phyloP scores from a whole-genome alignment of 2,797 vertebrate species.

The Fringilla coelebs region DNA sequence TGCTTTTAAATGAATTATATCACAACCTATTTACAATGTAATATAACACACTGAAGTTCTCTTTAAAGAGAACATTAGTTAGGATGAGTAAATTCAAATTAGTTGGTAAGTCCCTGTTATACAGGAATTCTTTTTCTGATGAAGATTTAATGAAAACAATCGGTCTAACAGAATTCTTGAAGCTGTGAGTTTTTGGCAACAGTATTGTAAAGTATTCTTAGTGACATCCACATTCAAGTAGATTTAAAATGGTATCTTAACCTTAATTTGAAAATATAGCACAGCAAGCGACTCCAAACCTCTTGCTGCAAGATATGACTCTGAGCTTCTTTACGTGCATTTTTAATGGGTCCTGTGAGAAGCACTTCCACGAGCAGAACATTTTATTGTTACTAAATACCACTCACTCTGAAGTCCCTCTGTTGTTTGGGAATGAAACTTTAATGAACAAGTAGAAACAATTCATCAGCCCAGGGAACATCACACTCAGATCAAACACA shows the following conservation, averaged over 20 bases:
- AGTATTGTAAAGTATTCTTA: background rate
- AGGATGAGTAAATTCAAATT: constrained; percentile 25
- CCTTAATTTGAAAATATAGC: constrained; percentile 1
- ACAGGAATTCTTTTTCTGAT: background rate
- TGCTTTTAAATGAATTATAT: constrained; percentile 10
- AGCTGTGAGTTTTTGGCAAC: constrained; percentile 8
- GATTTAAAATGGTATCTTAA: background rate
- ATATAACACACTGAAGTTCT: background rate
- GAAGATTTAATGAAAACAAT: constrained; percentile 55
- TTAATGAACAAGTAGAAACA: background rate
- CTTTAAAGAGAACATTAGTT: constrained; percentile 30
- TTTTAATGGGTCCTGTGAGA: constrained; percentile 38
- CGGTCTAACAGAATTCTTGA: background rate
- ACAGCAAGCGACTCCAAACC: background rate
- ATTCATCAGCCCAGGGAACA: background rate
- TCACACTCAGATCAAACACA: background rate
- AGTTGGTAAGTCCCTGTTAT: background rate
- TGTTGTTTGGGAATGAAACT: constrained; percentile 38
- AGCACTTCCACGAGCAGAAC: background rate
- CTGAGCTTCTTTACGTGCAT: constrained; percentile 15
- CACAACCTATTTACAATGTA: background rate
- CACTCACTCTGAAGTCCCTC: background rate
- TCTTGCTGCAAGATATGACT: background rate
- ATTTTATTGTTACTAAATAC: constrained; percentile 49
- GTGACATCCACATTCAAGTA: background rate